Evolutionary conservation across 1,140 invertebrate genomes (phyloP).

Genomic region (Odontomachus brunneus): DNA sequence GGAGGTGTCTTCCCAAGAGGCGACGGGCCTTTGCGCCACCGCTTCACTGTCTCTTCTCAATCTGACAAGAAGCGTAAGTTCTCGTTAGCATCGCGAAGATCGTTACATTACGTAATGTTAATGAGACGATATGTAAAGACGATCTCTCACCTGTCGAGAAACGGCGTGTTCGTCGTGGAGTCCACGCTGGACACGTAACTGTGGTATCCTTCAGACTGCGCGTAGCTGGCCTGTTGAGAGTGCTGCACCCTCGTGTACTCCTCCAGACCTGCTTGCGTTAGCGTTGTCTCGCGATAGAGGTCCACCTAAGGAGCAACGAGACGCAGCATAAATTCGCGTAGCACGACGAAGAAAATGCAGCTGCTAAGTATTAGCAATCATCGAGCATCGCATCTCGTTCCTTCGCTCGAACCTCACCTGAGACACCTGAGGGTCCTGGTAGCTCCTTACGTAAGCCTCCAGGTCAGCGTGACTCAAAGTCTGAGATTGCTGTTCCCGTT

Average conservation of each 20-base stretch:
- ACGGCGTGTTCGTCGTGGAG: constrained; percentile 91
- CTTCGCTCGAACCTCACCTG: constrained; percentile 68
- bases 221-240: constrained; percentile 91
- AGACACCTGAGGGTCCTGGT: constrained; percentile 85
- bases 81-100: constrained; percentile 22
- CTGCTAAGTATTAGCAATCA: background rate
- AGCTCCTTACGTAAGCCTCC: constrained; percentile 86
- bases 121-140: constrained; percentile 26
- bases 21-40: constrained; percentile 84
- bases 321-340: background rate
- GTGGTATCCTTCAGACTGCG: constrained; percentile 93
- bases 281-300: constrained; percentile 80
- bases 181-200: constrained; percentile 93
- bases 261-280: constrained; percentile 90
- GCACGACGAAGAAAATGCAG: background rate
- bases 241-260: constrained; percentile 90
- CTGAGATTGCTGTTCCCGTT: constrained; percentile 88
- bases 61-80: constrained; percentile 73
- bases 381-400: background rate
- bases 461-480: constrained; percentile 85
- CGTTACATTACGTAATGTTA: constrained; percentile 18
- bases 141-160: constrained; percentile 88
- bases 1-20: constrained; percentile 85
- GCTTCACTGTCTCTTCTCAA: constrained; percentile 88
- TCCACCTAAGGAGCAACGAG: constrained; percentile 76